A percentile compares a stretch with the other conserved stretches of the same genome.
These are phyloP conservation scores for Gerris lacustris DNA, from an alignment of 2,888 invertebrate species.

Conservation along the genomic window DNA sequence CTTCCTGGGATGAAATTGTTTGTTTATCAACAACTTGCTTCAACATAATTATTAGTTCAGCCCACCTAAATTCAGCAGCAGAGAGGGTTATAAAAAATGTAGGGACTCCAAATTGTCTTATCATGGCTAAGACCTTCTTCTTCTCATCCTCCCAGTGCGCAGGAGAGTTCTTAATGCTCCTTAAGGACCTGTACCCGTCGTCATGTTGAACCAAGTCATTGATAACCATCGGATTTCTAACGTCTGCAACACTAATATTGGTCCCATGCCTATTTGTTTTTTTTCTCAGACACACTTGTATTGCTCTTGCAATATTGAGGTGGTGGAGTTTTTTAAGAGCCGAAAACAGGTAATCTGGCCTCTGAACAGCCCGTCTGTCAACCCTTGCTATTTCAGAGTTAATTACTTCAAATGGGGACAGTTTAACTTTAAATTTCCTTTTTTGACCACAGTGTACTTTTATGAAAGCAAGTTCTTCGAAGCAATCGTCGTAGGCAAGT, in stretches of 20 bases:
- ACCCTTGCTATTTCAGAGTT: slow-evolving; percentile 19
- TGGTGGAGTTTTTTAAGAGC: too few species aligned
- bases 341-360: background rate
- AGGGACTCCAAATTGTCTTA: slow-evolving; percentile 21
- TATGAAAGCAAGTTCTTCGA: slow-evolving; percentile 16
- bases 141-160: slow-evolving; percentile 20
- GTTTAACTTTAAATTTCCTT: slow-evolving; percentile 9
- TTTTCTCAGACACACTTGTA: too few species aligned
- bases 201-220: slow-evolving; percentile 9
- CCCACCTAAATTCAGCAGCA: slow-evolving; percentile 25
- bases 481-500: slow-evolving; percentile 9
- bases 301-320: too few species aligned
- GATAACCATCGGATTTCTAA: background rate
- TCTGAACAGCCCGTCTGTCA: slow-evolving; percentile 8
- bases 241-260: background rate
- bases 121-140: slow-evolving; percentile 22
- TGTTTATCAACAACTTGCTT: slow-evolving; percentile 10
- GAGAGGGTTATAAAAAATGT: slow-evolving; percentile 26
- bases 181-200: background rate
- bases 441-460: slow-evolving; percentile 18
- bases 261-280: too few species aligned
- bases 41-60: slow-evolving; percentile 22
- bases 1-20: background rate
- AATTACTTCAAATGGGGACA: background rate
- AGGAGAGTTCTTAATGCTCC: slow-evolving; percentile 2